A percentile compares a stretch with the other conserved stretches of the same genome.
Conservation (phyloP, 2,888 invertebrate genomes). For the Dicroscelio sp. region DNA sequence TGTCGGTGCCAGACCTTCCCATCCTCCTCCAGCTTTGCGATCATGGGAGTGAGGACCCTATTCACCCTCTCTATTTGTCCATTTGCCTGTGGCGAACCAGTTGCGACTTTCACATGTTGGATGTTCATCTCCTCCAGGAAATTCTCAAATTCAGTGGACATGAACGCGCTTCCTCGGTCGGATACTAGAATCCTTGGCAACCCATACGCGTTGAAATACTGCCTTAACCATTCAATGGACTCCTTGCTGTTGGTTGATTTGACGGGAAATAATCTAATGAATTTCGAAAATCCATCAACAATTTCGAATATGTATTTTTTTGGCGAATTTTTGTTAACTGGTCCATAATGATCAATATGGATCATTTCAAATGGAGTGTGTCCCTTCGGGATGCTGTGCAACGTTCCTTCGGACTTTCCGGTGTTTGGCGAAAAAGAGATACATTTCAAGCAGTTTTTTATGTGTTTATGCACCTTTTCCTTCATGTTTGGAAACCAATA, state of each 20-base stretch:
- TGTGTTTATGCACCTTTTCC: slow-evolving; percentile 52
- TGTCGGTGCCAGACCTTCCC: slow-evolving; percentile 19
- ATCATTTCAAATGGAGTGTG: slow-evolving; percentile 66
- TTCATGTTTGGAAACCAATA: not conserved
- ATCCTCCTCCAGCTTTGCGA: slow-evolving; percentile 17
- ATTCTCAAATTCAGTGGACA: not conserved
- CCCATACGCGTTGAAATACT: not conserved
- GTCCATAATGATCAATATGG: slow-evolving; percentile 1
- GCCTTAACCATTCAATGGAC: not conserved
- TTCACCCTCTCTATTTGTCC: slow-evolving; percentile 51
- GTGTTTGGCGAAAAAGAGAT: slow-evolving; percentile 62
- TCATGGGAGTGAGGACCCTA: not conserved
- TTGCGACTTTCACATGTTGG: slow-evolving; percentile 34
- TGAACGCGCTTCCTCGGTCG: not conserved
- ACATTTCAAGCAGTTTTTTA: slow-evolving; percentile 78
- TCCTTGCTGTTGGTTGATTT: not conserved
- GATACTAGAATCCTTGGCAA: slow-evolving; percentile 9
- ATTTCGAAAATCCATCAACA: slow-evolving; percentile 11
- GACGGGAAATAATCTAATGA: not conserved
- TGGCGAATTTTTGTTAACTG: not conserved
- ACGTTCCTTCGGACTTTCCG: slow-evolving; percentile 71
- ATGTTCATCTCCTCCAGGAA: slow-evolving; percentile 3
- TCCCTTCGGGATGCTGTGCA: slow-evolving; percentile 76
- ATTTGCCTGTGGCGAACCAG: slow-evolving; percentile 49
- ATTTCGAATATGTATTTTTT: slow-evolving; percentile 25